These are phyloP conservation scores for Halcyon chelicuti DNA, from an alignment of 2,797 vertebrate species.

Conservation along the genomic window DNA sequence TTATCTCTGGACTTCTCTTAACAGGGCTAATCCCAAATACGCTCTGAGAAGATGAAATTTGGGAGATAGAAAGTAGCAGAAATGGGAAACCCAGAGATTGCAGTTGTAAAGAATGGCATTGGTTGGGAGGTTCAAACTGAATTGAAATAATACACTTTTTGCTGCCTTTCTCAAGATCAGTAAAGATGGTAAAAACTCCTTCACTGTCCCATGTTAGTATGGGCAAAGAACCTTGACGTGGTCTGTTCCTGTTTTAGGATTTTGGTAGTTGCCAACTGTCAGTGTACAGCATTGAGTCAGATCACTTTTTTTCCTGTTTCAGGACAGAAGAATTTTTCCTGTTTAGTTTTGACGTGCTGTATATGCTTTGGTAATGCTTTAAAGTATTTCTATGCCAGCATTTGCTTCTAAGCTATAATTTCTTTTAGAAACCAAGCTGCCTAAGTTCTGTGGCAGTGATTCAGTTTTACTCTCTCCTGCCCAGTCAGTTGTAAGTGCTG, in stretches of 20 bases:
- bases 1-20: neutral
- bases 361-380: neutral
- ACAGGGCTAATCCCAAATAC: neutral
- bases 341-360: neutral
- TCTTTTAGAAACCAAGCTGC: neutral
- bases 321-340: neutral
- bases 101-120: neutral
- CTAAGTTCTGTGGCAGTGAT: neutral
- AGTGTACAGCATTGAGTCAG: neutral
- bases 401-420: neutral
- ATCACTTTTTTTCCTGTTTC: neutral
- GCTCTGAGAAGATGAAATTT: neutral
- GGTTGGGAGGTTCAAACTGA: neutral
- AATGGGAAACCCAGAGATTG: fast-evolving
- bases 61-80: neutral
- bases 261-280: neutral
- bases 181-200: neutral
- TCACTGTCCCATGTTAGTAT: neutral
- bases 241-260: neutral
- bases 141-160: neutral
- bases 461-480: neutral
- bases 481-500: neutral
- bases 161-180: neutral
- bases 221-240: neutral
- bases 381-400: neutral